These are phyloP conservation scores for Nesometra sesokonis DNA, from an alignment of 35 echinoderm and acorn worm genomes.

Conservation along the genomic window DNA sequence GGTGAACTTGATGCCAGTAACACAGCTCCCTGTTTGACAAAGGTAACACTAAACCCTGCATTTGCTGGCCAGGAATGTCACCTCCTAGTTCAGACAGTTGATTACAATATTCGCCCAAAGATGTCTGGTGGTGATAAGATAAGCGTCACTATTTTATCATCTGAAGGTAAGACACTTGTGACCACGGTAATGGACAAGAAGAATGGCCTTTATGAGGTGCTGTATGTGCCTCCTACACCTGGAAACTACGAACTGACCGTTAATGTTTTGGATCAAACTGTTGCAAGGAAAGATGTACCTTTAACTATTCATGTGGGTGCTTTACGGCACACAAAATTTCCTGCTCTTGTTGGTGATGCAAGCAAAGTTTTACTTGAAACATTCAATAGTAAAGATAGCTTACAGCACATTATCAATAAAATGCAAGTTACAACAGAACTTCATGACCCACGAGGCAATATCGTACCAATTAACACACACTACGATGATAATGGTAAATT, in stretches of 20 bases:
- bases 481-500: not conserved
- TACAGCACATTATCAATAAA: not conserved
- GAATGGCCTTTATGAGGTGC: not conserved
- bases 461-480: not conserved
- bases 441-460: not conserved
- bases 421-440: not conserved
- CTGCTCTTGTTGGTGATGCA: not conserved
- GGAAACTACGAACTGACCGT: not conserved
- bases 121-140: not conserved
- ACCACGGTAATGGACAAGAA: not conserved
- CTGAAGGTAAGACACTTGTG: not conserved
- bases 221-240: not conserved
- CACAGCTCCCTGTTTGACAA: not conserved
- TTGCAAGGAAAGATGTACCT: not conserved
- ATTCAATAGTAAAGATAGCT: not conserved
- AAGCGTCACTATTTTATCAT: not conserved
- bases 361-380: not conserved
- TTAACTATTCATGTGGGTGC: not conserved
- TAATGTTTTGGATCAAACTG: not conserved
- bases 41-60: not conserved
- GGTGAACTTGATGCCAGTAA: not conserved
- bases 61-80: not conserved
- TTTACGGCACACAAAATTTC: not conserved
- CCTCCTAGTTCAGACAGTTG: not conserved
- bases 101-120: not conserved